phyloP scores from a whole-genome alignment of 1,140 invertebrate genomes.

The Caerostris extrusa region DNA sequence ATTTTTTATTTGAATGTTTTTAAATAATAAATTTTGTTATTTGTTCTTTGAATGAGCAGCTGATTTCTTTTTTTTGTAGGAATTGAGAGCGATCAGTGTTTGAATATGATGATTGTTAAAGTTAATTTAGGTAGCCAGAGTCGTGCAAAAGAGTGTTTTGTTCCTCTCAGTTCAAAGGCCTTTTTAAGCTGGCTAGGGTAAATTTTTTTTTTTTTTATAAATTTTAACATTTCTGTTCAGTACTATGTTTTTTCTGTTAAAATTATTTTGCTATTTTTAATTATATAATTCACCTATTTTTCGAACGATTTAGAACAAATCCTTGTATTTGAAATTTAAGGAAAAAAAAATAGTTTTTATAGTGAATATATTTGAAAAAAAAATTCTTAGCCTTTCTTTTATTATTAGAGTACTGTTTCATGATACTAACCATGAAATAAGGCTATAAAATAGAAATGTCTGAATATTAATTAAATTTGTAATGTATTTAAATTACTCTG shows the following conservation, averaged over 20 bases:
- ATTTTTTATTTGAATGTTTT: background rate
- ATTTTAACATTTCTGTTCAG: background rate
- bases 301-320: too few relatives aligned
- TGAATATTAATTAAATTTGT: too few relatives aligned
- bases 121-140: slow-evolving; percentile 80
- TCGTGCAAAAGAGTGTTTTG: slow-evolving; percentile 80
- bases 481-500: too few relatives aligned
- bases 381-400: too few relatives aligned
- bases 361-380: too few relatives aligned
- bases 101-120: slow-evolving; percentile 81
- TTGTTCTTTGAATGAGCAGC: background rate
- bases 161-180: slow-evolving; percentile 88
- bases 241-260: background rate
- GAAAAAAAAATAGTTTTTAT: too few relatives aligned
- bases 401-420: too few relatives aligned
- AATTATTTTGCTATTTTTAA: too few relatives aligned
- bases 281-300: too few relatives aligned
- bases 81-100: slow-evolving; percentile 82
- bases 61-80: slow-evolving; percentile 78
- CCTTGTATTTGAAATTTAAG: too few relatives aligned
- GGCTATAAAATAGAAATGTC: too few relatives aligned
- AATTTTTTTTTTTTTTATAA: slow-evolving; percentile 48
- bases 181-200: slow-evolving; percentile 90
- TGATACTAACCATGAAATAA: too few relatives aligned
- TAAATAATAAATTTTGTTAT: background rate